Percentiles rank a stretch among this genome's conserved stretches.
phyloP scores from a whole-genome alignment of 2,797 vertebrate species.

The Gadopsis bispinosus region DNA sequence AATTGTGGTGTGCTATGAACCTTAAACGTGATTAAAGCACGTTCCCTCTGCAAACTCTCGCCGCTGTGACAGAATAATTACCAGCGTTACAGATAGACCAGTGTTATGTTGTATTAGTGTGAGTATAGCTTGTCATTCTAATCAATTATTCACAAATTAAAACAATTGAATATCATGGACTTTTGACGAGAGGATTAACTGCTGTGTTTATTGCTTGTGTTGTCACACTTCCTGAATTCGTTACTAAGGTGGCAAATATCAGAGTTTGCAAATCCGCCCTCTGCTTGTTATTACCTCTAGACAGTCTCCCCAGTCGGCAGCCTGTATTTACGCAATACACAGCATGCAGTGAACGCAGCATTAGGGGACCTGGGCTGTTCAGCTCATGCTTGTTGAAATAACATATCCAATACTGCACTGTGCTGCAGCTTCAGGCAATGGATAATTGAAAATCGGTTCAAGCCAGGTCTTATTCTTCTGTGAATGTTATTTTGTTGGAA shows the following conservation, averaged over 20 bases:
- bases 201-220: slow-evolving; percentile 39
- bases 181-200: slow-evolving; percentile 49
- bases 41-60: neutral
- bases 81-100: slow-evolving; percentile 16
- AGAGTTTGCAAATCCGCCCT: slow-evolving; percentile 36
- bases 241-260: slow-evolving; percentile 56
- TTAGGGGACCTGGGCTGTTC: slow-evolving; percentile 19
- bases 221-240: slow-evolving; percentile 47
- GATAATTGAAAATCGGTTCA: slow-evolving; percentile 63
- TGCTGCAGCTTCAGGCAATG: slow-evolving; percentile 45
- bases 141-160: slow-evolving; percentile 63
- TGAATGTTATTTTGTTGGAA: slow-evolving; percentile 62
- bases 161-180: slow-evolving; percentile 48
- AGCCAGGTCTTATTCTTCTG: slow-evolving; percentile 50
- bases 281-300: slow-evolving; percentile 39
- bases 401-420: slow-evolving; percentile 46
- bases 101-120: slow-evolving; percentile 32
- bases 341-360: slow-evolving; percentile 40
- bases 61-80: slow-evolving; percentile 32
- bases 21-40: neutral
- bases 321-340: slow-evolving; percentile 49
- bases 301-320: slow-evolving; percentile 35
- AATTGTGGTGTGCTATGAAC: neutral
- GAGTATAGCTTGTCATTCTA: slow-evolving; percentile 40
- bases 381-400: slow-evolving; percentile 51